Evolutionary conservation across 2,797 vertebrate genomes (phyloP).

Genomic region (Leucoraja ocellata): DNA sequence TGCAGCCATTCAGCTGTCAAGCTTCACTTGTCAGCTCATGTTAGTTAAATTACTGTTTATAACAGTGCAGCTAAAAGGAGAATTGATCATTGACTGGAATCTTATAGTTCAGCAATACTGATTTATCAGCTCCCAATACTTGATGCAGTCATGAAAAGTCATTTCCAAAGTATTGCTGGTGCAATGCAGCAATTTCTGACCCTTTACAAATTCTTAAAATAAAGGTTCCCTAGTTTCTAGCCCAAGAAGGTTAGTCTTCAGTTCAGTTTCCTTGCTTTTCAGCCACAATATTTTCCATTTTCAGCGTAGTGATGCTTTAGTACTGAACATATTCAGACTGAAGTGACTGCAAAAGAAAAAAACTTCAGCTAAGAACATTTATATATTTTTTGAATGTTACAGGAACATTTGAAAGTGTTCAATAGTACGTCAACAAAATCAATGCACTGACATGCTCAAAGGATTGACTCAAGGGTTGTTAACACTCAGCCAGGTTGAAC

Average conservation of each 20-base stretch:
- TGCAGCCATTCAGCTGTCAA: conserved; percentile 14
- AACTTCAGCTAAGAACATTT: conserved; percentile 31
- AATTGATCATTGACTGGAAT: neutral
- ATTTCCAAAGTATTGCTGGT: conserved; percentile 13
- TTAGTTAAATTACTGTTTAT: neutral
- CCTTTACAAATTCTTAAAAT: conserved; percentile 27
- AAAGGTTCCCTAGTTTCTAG: conserved; percentile 23
- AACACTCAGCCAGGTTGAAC: neutral
- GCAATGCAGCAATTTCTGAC: conserved; percentile 6
- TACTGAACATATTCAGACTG: conserved; percentile 79
- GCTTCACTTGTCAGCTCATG: neutral
- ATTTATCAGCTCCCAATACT: conserved; percentile 29
- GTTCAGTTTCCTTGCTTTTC: conserved; percentile 32
- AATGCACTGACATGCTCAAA: neutral
- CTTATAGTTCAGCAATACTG: conserved; percentile 5
- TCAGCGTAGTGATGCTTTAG: conserved; percentile 57
- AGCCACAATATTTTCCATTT: conserved; percentile 5
- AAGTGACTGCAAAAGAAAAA: conserved; percentile 72
- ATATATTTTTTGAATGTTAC: neutral
- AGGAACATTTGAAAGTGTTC: neutral
- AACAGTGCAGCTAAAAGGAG: neutral
- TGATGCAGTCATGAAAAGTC: conserved; percentile 6
- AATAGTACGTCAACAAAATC: neutral
- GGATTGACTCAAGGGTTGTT: neutral
- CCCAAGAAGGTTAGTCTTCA: conserved; percentile 15